Evolutionary conservation across 2,888 invertebrate genomes (phyloP).

Genomic region (Orthonychiurus folsomi): DNA sequence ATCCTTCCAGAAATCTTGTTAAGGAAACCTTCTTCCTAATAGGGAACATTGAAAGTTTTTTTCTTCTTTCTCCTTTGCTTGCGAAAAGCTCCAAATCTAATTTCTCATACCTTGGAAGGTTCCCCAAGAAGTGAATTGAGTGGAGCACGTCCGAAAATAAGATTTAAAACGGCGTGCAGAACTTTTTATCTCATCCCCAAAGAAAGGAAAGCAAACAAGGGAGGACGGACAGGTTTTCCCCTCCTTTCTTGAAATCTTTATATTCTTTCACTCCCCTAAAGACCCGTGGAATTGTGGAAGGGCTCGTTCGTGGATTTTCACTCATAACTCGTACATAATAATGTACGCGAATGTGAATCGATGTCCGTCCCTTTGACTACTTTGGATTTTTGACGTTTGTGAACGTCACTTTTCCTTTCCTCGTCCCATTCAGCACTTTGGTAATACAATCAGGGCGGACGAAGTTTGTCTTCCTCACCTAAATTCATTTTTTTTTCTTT

Average conservation of each 20-base stretch:
- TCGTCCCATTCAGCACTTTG: background rate
- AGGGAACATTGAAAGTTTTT: too few species aligned
- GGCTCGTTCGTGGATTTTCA: background rate
- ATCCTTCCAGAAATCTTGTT: too few species aligned
- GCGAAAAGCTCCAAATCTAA: background rate
- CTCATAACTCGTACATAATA: background rate
- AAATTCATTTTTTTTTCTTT: conserved; percentile 2
- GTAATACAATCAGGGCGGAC: conserved; percentile 4
- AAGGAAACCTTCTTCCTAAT: too few species aligned
- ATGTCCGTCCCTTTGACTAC: background rate
- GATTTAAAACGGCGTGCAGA: background rate
- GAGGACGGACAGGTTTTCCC: too few species aligned
- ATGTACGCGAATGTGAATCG: background rate
- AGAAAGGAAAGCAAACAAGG: background rate
- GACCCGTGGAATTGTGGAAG: background rate
- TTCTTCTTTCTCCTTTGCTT: too few species aligned
- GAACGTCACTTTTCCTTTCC: background rate
- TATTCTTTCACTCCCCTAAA: background rate
- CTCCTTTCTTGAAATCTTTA: background rate
- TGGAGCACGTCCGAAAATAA: background rate
- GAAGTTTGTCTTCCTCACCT: conserved; percentile 14
- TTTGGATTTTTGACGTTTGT: background rate
- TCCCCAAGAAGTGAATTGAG: too few species aligned
- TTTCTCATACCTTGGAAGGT: background rate
- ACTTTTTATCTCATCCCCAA: background rate